Evolutionary conservation across 2,113 vertebrate genomes (phyloP).

Genomic region (Elgaria multicarinata): DNA sequence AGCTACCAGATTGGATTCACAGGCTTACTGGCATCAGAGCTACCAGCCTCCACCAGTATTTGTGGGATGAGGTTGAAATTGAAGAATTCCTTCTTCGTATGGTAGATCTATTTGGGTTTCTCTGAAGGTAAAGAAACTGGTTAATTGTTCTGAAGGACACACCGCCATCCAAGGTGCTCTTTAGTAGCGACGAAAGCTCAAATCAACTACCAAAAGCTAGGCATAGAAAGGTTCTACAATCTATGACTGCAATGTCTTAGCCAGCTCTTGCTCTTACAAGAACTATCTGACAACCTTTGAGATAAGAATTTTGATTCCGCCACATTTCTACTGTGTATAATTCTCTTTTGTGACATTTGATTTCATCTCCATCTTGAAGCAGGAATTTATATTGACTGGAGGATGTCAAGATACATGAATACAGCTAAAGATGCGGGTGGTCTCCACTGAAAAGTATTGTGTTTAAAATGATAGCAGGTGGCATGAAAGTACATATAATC

Average conservation of each 20-base stretch:
- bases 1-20: no score
- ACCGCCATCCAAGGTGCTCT: background rate
- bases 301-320: background rate
- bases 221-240: background rate
- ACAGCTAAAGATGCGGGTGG: background rate
- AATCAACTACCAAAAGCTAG: background rate
- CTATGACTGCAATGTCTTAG: background rate
- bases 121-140: background rate
- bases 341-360: background rate
- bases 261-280: background rate
- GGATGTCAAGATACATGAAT: background rate
- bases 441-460: background rate
- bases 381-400: background rate
- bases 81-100: background rate
- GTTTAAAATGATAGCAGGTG: background rate
- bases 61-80: background rate
- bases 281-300: accelerated
- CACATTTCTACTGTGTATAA: background rate
- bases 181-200: background rate
- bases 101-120: background rate
- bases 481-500: background rate
- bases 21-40: no score
- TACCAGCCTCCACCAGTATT: no score
- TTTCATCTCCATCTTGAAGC: background rate
- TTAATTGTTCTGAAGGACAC: background rate